Base-by-base conservation (phyloP, 1,140 invertebrate genomes). In the Lepidotrigona ventralis region DNA sequence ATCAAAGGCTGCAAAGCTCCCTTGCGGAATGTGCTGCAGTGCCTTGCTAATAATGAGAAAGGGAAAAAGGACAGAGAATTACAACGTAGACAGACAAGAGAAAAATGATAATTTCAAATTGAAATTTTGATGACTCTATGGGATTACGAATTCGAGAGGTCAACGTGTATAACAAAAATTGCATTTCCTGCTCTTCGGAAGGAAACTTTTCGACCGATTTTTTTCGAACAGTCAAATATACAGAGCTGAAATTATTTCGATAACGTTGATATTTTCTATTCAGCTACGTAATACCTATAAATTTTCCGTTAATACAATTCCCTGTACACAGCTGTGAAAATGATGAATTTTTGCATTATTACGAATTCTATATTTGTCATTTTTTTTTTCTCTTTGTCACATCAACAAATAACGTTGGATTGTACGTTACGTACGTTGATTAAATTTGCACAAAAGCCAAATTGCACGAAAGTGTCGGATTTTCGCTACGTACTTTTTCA, bases 381-480 rank as follows among this genome's bases (percentile, higher is more conserved):
- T 33, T 70, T 53, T 68, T 58, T 82, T 77, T 82, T 26, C 17
- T 60, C 1, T n/a, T 12, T 54, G 5, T 3, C 0, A 17, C n/a
- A n/a, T 8, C 51, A 21, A 33, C 53, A 64, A 69, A 82, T 53
- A n/a, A 46, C 17, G n/a, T 82, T 82, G 63, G n/a, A 76, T 53
- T 33, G 51, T 60, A 39, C 70, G 51, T 54, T 19, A 4, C 39
- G 5, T 29, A 58, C 64, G 64, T 58, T 29, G 21, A 19, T 54
- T n/a, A 54, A 63, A 77, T 82, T 69, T 77, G 39, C 73, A 69
- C 77, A 69, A 82, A 82, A 68, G 60, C 21, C 12, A 26, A 39
- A 69, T 81, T 76, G 53, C 63, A 11, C n/a, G 8, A 21, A n/a
- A n/a, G 73, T 51, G 14, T 39, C 19, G 12, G 11, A n/a, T 82